Base-by-base conservation (phyloP, 2,888 invertebrate species). In the Flabesymbios commensalis region DNA sequence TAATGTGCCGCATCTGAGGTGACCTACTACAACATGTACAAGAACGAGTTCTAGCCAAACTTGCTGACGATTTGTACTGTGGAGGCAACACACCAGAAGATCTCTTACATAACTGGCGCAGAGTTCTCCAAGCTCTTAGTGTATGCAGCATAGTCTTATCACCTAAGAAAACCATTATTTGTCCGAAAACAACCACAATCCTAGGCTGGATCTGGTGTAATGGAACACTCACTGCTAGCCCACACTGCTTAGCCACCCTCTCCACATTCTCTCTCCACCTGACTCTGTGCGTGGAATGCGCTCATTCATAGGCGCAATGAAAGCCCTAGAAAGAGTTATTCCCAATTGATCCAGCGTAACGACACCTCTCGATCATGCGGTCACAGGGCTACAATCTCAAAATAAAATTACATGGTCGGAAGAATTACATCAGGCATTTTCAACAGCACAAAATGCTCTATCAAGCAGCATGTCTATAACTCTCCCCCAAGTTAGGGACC, bases 1-100 rank as follows among this genome's bases (percentile, higher is more conserved):
- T 67, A 1, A 69, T 56, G 57, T 63, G 63, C 36, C 45, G 63
- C 1, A 61, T 69, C 2, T 42, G 67, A 2, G 69, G 64, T 19
- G 63, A 69, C 26, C 31, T 63, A 2, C 45, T 67, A 19, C 31
- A n/a, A n/a, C n/a, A n/a, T n/a, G n/a, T n/a, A n/a, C n/a, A 63
- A 36, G 63, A 64, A 28, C 60, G 60, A 7, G 26, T 58, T 5
- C 41, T 63, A 22, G 47, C 62, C 17, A 67, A 65, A 26, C n/a
- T 67, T 4, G 62, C 67, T 1, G 62, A 67, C 29, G 62, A 65
- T 39, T 26, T 62, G 5, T 2, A 57, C 29, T 33, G 41, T 43
- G 57, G 49, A 36, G 49, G 57, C 3, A 51, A 57, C 31, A 51
- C 24, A n/a, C 51, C 51, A n/a, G 19, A 51, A 19, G 57, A 57